Conservation (phyloP, 2,113 vertebrate species). For the Spea multiplicata region DNA sequence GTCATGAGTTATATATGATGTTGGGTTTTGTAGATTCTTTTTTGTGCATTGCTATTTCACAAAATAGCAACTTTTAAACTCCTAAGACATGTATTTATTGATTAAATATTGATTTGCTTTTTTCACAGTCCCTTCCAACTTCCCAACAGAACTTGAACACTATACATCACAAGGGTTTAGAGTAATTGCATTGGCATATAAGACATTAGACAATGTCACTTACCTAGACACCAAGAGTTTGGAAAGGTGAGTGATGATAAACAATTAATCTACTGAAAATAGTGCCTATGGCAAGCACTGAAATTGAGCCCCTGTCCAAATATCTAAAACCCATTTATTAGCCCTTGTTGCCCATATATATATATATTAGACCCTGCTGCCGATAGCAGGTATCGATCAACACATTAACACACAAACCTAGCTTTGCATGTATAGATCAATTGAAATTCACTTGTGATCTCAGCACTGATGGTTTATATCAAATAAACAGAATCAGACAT, state of each 20-base stretch:
- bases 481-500: too few relatives aligned
- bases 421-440: too few relatives aligned
- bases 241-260: conserved; percentile 60
- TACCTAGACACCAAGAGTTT: conserved; percentile 27
- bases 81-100: neutral
- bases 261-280: too few relatives aligned
- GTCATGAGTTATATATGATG: neutral
- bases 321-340: too few relatives aligned
- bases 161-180: conserved; percentile 70
- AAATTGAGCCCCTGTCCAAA: too few relatives aligned
- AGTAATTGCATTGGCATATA: conserved; percentile 71
- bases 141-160: conserved; percentile 64
- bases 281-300: too few relatives aligned
- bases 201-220: conserved; percentile 52
- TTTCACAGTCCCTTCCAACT: conserved; percentile 64
- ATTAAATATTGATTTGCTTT: neutral
- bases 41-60: neutral
- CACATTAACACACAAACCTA: too few relatives aligned
- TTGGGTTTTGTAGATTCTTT: neutral
- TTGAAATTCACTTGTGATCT: too few relatives aligned
- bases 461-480: too few relatives aligned
- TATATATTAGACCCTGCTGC: too few relatives aligned
- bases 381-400: too few relatives aligned
- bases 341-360: too few relatives aligned
- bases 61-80: neutral